Conservation (phyloP, 2,888 invertebrate genomes). For the Andrena trimmerana region DNA sequence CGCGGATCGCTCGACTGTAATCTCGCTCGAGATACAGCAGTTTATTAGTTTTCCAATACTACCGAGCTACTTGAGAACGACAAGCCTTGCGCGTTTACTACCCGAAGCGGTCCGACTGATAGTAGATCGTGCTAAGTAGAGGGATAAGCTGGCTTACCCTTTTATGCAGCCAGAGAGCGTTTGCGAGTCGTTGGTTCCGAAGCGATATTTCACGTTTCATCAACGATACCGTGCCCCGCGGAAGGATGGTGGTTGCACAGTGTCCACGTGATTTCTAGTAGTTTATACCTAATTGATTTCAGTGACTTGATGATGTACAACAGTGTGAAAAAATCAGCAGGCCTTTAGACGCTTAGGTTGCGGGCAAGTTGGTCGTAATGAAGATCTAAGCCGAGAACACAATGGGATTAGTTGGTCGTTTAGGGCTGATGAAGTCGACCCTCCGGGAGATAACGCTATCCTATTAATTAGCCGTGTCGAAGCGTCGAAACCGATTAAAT, state of each 20-base stretch:
- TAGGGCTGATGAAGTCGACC: constrained; percentile 37
- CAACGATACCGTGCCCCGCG: no score
- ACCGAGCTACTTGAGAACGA: constrained; percentile 1
- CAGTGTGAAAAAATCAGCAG: constrained; percentile 4
- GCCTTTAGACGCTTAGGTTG: neutral
- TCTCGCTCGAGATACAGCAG: constrained; percentile 15
- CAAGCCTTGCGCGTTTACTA: neutral
- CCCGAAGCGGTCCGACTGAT: neutral
- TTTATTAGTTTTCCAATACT: constrained; percentile 49
- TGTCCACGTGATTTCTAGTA: no score
- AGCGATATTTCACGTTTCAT: no score
- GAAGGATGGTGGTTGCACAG: no score
- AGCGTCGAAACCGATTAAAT: constrained; percentile 62
- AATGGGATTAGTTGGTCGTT: constrained; percentile 49
- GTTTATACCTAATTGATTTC: no score
- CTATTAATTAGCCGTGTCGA: constrained; percentile 59
- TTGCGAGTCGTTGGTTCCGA: no score
- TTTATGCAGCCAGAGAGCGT: no score
- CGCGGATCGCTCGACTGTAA: constrained; percentile 31
- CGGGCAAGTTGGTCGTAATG: constrained; percentile 32
- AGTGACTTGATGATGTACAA: no score
- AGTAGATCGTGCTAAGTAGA: neutral
- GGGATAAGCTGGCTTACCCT: neutral
- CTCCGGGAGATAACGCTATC: constrained; percentile 41
- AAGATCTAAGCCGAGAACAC: constrained; percentile 44